Conservation (phyloP, 2,113 vertebrate species). For the Corythornis cristatus region DNA sequence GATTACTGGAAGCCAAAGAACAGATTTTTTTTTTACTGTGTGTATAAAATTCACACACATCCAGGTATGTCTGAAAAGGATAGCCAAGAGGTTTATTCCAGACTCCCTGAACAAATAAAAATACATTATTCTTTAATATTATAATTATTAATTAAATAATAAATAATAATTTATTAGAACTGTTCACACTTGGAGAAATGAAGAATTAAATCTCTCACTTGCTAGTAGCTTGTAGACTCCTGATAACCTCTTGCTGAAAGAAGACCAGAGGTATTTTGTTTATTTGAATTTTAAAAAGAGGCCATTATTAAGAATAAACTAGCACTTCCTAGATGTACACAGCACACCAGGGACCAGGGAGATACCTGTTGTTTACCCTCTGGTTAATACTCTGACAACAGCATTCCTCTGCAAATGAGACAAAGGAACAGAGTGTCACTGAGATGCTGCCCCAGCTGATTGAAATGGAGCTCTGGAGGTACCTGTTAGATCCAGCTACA, state of each 20-base stretch:
- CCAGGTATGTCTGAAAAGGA: not conserved
- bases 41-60: not conserved
- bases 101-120: not conserved
- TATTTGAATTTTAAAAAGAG: not conserved
- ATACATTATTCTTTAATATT: not conserved
- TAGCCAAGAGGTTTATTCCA: not conserved
- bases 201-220: not conserved
- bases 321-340: not conserved
- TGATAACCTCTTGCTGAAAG: not conserved
- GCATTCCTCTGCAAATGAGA: not conserved
- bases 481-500: rapidly evolving
- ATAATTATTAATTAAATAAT: no score
- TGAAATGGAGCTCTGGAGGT: not conserved
- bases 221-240: not conserved
- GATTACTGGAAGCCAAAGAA: not conserved
- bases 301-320: not conserved
- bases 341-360: not conserved
- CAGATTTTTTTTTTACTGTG: not conserved
- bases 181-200: not conserved
- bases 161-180: not conserved
- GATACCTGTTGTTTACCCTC: not conserved
- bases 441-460: not conserved
- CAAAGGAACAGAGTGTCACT: not conserved
- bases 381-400: not conserved
- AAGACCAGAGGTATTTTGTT: not conserved